Evolutionary conservation across 2,797 vertebrate species (phyloP), one percentile per base, ranked within the genome.

Genomic region (Serranus cabrilla): DNA sequence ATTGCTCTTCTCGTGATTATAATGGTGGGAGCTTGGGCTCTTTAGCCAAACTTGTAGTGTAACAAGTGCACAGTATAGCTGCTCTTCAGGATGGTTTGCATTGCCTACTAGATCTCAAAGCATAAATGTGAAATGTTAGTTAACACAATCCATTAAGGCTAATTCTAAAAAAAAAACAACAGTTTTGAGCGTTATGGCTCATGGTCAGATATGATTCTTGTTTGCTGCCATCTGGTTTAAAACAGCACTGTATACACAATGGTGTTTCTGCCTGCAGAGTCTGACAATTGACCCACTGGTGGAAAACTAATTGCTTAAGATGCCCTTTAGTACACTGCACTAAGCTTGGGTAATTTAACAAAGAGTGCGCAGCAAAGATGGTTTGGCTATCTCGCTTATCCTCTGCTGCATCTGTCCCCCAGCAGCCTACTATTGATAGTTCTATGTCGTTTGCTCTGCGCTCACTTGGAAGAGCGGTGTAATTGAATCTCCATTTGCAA

Each of bases 261-360:
- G 31, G 66, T 81, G 86, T 82, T 69, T 87, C 68, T 7, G 76
- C 78, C 80, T 77, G 70, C 74, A 68, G 84, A 86, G 76, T 82
- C 90, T 84, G 85, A 86, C 86, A 86, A 82, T 88, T 84, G 82
- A 87, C 87, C 76, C 91, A 90, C 89, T 86, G 84, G 81, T 83
- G 78, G 74, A 87, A 89, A 92, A 92, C 78, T 85, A 92, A 94
- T 92, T 89, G 88, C 91, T 74, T 87, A 68, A 74, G 80, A 34
- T 81, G 61, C 69, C 81, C 86, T 88, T 87, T 68, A 73, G 76
- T 82, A 80, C 47, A 69, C 82, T 58, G 76, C 77, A 81, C 85
- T 91, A 92, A 92, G 87, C 87, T 76, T 75, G 74, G 85, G 84
- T 92, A 88, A 93, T 90, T 92, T 88, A 89, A 87, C 88, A 79